Evolutionary conservation across 2,888 invertebrate genomes (phyloP).

Genomic region (Bugulina stolonifera): DNA sequence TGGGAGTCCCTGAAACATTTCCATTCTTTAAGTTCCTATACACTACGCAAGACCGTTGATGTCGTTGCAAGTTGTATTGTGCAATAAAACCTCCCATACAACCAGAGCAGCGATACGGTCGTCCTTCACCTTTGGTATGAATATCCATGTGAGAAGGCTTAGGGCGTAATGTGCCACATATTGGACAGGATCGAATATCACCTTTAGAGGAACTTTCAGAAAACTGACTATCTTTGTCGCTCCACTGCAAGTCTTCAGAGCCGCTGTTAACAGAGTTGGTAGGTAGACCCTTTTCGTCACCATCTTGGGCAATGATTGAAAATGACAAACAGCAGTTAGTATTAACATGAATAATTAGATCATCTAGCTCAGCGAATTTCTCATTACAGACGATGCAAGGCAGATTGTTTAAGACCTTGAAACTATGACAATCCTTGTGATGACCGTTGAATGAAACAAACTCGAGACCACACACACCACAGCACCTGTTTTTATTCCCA

Average conservation of each 20-base stretch:
- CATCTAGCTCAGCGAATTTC: not conserved
- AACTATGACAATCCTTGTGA: not conserved
- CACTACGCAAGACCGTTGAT: not conserved
- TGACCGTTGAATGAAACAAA: not conserved
- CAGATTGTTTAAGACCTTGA: not conserved
- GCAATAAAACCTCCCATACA: not conserved
- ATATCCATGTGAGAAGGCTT: not conserved
- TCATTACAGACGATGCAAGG: not conserved
- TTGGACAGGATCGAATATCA: not conserved
- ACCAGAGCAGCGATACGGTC: constrained; percentile 6
- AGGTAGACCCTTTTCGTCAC: not conserved
- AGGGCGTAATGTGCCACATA: not conserved
- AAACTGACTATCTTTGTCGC: not conserved
- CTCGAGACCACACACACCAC: not conserved
- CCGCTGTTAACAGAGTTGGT: not conserved
- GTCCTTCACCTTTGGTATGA: not conserved
- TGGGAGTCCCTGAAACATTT: not conserved
- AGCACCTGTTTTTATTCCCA: not conserved
- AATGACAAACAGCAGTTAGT: not conserved
- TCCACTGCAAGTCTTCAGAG: not conserved
- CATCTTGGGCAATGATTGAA: not conserved
- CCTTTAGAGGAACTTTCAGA: not conserved
- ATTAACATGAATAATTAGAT: not conserved
- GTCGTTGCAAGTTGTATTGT: not conserved
- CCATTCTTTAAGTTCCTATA: not conserved